phyloP scores from a whole-genome alignment of 2,797 vertebrate genomes.

The Microcaecilia unicolor region DNA sequence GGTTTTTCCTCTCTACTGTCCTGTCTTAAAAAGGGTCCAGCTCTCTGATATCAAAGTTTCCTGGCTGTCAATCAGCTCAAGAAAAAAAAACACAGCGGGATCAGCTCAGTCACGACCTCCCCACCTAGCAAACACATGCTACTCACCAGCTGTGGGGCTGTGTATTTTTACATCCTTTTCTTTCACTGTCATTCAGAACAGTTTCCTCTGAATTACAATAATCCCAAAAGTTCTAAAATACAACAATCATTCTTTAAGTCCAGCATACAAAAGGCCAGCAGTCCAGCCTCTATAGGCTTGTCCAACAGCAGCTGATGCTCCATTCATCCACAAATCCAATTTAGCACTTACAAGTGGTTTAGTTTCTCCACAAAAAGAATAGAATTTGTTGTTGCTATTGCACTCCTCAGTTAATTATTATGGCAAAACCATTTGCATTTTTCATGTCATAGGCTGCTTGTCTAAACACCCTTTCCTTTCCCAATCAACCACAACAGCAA shows the following conservation, averaged over 20 bases:
- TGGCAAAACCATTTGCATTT: conserved; percentile 39
- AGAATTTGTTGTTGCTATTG: conserved; percentile 59
- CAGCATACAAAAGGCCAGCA: conserved; percentile 69
- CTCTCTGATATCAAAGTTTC: conserved; percentile 53
- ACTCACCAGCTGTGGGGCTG: conserved; percentile 69
- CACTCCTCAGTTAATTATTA: conserved; percentile 45
- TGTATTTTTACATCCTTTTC: conserved; percentile 55
- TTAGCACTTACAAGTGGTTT: conserved; percentile 72
- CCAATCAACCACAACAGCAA: conserved; percentile 15
- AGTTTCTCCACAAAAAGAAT: conserved; percentile 64
- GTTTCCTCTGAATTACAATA: conserved; percentile 77
- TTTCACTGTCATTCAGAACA: conserved; percentile 58
- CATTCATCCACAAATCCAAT: conserved; percentile 85
- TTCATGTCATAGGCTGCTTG: conserved; percentile 39
- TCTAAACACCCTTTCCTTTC: conserved; percentile 33
- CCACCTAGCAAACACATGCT: conserved; percentile 62
- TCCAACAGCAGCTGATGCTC: conserved; percentile 74
- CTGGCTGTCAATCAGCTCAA: conserved; percentile 63
- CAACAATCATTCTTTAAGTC: conserved; percentile 78
- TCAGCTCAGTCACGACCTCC: conserved; percentile 67
- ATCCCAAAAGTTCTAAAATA: conserved; percentile 71
- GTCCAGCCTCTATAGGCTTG: conserved; percentile 66
- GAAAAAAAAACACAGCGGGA: conserved; percentile 63
- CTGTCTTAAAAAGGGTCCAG: no score
- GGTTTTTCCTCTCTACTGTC: no score